Base-by-base conservation (phyloP, 92 coral and sea anemone genomes). In the Parazoanthus darwini region DNA sequence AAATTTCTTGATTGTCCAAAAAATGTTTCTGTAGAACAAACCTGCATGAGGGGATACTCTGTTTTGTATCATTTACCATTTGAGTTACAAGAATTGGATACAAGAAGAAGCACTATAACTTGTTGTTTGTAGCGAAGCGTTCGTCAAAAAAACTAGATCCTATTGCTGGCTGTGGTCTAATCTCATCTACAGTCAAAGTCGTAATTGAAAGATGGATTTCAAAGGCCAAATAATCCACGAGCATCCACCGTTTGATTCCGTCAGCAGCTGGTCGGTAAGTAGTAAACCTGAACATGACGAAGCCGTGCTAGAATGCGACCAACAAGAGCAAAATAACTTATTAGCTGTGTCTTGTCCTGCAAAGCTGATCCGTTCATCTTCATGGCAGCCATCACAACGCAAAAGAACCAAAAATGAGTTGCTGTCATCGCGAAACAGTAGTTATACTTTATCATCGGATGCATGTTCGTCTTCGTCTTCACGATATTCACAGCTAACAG, bases 321-420 rank as follows among this genome's bases (percentile, higher is more conserved):
- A 15, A 72, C 77, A 29, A 72, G 77, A 72, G 15, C 77, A 72
- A 29, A 29, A 8, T 29, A 15, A 72, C 77, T 8, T 72, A 42
- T 29, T 72, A 36, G 77, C 77, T 26, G 77, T 29, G 37, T 72
- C 77, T 72, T 72, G 77, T 6, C 77, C 77, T 72, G 77, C 77
- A 29, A 72, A 29, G 37, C 42, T 72, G 43, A 6, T 29, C 37
- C 77, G 77, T 9, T 72, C 77, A 29, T 72, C 77, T 29, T 72
- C 20, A 72, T 72, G 77, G 77, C 77, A 72, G 77, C 39, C 77
- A 18, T 14, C 23, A 72, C 77, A 15, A 72, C 7, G 77, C 5
- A 72, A 72, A 29, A 72, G 38, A 72, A 68, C 6, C 14, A 68
- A 68, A 68, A 6, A 23, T 0, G 74, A 68, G 4, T 68, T 68